A percentile compares a stretch with the other conserved stretches of the same genome.
phyloP scores from a whole-genome alignment of 2,113 vertebrate genomes.

The human (Homo sapiens) region DNA sequence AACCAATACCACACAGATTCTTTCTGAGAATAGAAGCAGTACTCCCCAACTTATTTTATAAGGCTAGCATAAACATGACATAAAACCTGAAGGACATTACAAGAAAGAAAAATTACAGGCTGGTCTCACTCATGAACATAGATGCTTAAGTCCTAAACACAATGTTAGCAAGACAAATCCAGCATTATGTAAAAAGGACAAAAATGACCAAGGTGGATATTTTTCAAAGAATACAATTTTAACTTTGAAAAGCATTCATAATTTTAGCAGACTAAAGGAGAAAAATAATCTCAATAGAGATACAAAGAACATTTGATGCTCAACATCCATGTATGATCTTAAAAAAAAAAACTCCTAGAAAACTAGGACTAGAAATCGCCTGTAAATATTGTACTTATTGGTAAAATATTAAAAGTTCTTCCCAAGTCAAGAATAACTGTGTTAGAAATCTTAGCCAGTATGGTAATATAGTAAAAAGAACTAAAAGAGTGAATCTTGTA shows the following conservation, averaged over 20 bases:
- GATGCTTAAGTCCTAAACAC: neutral
- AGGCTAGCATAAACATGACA: neutral
- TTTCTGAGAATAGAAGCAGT: neutral
- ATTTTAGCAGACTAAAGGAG: neutral
- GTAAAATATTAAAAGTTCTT: neutral
- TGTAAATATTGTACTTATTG: neutral
- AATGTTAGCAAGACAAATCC: neutral
- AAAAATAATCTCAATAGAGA: neutral
- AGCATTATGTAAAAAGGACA: neutral
- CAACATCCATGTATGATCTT: neutral
- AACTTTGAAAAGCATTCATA: neutral
- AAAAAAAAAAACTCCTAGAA: neutral
- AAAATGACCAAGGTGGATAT: neutral
- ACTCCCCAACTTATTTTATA: neutral
- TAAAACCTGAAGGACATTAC: neutral
- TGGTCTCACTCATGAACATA: neutral
- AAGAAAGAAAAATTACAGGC: neutral
- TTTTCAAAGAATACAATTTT: slow-evolving; percentile 13
- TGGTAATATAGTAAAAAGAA: neutral
- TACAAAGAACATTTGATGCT: neutral
- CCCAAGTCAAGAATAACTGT: neutral
- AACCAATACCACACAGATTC: neutral
- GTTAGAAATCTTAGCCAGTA: neutral
- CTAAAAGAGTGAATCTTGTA: neutral
- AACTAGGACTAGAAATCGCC: neutral